Evolutionary conservation across 2,113 vertebrate species (phyloP), one percentile per base, ranked within the genome.

Genomic region (Micronisus gabar): DNA sequence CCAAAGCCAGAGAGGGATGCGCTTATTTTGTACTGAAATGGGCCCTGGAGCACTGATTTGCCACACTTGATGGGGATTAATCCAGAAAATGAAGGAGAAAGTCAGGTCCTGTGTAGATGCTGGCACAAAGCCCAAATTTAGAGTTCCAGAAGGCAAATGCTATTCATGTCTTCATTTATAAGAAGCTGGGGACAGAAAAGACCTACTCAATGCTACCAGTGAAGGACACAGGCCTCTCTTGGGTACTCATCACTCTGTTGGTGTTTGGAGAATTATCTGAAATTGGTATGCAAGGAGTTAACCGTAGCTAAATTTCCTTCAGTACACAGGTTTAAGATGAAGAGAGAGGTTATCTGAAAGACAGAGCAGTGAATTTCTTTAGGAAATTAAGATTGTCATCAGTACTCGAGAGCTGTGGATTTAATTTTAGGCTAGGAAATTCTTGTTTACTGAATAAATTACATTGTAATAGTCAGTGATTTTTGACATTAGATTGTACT

Each of bases 1-100:
- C 53, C 61, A 72, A 81, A 95, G 80, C 47, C 83, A 89, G 73
- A 86, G 75, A 86, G 36, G 5, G 40, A 68, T 79, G 53, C 58
- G 29, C 48, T 86, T 71, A 83, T 81, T 95, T 84, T 53, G 25
- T 16, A 12, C 43, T 65, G 40, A 82, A 94, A 92, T 36, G 20
- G 53, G 40, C 70, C 81, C 81, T 62, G 72, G 38, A 95, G 78
- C 65, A 62, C 53, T 62, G 62, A 94, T 97, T 94, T 93, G 70
- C 66, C 81, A 89, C 73, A 80, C 48, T 95, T 85, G 73, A 65
- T 34, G 48, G 17, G 83, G 66, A 91, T 95, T 94, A 97, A 95
- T 68, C 58, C 36, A 94, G 66, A 85, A 95, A 87, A 66, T 5
- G 1, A 96, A 92, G 61, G 40, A 85, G 59, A 92, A 90, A 88